phyloP scores from a whole-genome alignment of 1,140 invertebrate species.

The Oreohelix idahoensis region DNA sequence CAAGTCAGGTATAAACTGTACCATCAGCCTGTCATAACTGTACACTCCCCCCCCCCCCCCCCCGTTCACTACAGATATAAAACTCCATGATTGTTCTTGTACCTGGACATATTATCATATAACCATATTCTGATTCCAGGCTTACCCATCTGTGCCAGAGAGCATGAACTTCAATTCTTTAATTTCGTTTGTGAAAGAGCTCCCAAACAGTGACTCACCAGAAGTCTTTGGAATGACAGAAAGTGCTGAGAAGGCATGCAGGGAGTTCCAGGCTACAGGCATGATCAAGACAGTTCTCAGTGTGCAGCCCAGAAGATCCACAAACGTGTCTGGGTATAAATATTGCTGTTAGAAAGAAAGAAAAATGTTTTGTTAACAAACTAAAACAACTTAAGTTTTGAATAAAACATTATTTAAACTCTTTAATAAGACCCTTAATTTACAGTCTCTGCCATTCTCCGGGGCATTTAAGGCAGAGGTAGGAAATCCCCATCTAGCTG shows the following conservation, averaged over 20 bases:
- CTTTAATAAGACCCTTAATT: too few species aligned
- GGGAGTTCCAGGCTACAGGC: conserved; percentile 72
- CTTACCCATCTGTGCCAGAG: conserved; percentile 74
- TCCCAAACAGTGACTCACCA: conserved; percentile 85
- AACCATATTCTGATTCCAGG: conserved; percentile 47
- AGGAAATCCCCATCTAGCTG: too few species aligned
- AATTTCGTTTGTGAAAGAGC: conserved; percentile 80
- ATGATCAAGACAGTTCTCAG: conserved; percentile 68
- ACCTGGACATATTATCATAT: neutral
- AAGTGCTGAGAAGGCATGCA: conserved; percentile 88
- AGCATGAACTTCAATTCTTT: conserved; percentile 58
- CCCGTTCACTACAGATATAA: too few species aligned
- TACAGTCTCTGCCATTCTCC: too few species aligned
- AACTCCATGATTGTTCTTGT: neutral
- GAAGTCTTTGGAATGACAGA: conserved; percentile 93
- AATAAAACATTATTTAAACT: too few species aligned
- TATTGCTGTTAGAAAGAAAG: too few species aligned
- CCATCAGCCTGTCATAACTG: too few species aligned
- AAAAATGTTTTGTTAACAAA: too few species aligned
- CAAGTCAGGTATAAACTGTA: too few species aligned
- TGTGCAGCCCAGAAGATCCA: conserved; percentile 67
- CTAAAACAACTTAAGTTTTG: too few species aligned
- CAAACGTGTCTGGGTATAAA: conserved; percentile 61
- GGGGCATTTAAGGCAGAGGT: too few species aligned
- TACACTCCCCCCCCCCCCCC: too few species aligned